Evolutionary conservation across 2,113 vertebrate species (phyloP).

Genomic region (Gasterosteus nipponicus): DNA sequence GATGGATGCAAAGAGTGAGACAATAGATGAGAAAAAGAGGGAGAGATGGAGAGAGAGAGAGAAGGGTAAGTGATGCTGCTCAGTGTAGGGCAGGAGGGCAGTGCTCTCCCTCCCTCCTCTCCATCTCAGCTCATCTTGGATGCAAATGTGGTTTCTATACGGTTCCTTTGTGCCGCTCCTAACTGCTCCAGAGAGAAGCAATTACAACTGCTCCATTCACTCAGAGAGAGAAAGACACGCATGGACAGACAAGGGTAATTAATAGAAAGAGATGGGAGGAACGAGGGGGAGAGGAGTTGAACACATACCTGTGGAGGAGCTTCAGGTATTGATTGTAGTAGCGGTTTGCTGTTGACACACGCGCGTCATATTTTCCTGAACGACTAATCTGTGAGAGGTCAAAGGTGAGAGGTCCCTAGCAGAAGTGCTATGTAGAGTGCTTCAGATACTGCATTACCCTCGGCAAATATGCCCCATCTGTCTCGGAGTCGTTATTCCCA

Average conservation of each 20-base stretch:
- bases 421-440: constrained; percentile 24
- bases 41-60: constrained; percentile 32
- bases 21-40: constrained; percentile 57
- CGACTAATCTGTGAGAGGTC: constrained; percentile 45
- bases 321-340: constrained; percentile 40
- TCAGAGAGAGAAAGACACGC: constrained; percentile 74
- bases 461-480: constrained; percentile 44
- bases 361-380: constrained; percentile 33
- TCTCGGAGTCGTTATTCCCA: constrained; percentile 21
- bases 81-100: constrained; percentile 71
- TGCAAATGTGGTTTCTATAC: constrained; percentile 79
- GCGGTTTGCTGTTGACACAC: constrained; percentile 35
- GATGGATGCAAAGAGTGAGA: constrained; percentile 58
- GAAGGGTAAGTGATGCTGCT: constrained; percentile 56
- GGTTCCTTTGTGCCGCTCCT: constrained; percentile 75
- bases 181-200: constrained; percentile 80
- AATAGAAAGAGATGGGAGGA: constrained; percentile 75
- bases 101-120: constrained; percentile 60
- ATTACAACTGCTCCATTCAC: constrained; percentile 80
- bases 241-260: constrained; percentile 77
- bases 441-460: constrained; percentile 25
- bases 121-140: constrained; percentile 76
- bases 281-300: constrained; percentile 48
- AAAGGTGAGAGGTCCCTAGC: constrained; percentile 62
- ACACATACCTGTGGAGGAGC: constrained; percentile 62